Evolutionary conservation across 92 coral and sea anemone genomes (phyloP).

Genomic region (Palythoa heliodiscus): DNA sequence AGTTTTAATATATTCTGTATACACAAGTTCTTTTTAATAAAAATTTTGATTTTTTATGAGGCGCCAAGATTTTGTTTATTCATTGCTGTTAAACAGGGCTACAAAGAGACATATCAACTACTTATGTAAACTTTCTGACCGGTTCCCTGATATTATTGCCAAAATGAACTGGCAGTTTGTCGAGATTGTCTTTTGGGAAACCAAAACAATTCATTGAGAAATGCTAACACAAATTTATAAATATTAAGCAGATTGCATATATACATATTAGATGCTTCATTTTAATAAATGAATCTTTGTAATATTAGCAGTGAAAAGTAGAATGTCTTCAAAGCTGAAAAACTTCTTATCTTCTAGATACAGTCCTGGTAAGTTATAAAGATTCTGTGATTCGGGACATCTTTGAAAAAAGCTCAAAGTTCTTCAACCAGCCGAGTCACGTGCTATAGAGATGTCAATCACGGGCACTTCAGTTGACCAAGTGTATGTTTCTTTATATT

Average conservation of each 20-base stretch:
- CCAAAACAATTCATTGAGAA: slow-evolving; percentile 39
- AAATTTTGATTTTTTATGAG: slow-evolving; percentile 5
- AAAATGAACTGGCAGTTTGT: slow-evolving; percentile 47
- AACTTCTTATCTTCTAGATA: background rate
- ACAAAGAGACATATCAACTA: slow-evolving; percentile 23
- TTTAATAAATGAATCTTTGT: background rate
- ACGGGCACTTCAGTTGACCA: slow-evolving; percentile 41
- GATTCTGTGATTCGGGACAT: background rate
- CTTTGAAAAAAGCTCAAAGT: slow-evolving; percentile 3
- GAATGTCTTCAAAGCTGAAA: slow-evolving; percentile 17
- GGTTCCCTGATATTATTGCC: slow-evolving; percentile 16
- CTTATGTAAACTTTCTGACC: slow-evolving; percentile 31
- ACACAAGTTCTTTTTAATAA: slow-evolving; percentile 7
- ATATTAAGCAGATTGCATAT: slow-evolving; percentile 14
- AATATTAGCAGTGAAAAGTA: background rate
- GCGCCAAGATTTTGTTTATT: slow-evolving; percentile 13
- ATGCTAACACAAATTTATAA: slow-evolving; percentile 9
- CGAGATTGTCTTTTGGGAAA: slow-evolving; percentile 13
- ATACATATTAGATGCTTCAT: background rate
- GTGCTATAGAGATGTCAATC: slow-evolving; percentile 61
- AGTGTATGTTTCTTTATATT: slow-evolving; percentile 28
- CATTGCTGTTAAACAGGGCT: slow-evolving; percentile 26
- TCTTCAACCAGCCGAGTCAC: slow-evolving; percentile 59
- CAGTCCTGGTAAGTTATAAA: background rate
- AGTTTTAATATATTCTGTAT: background rate